phyloP scores from a whole-genome alignment of 1,140 invertebrate genomes.

The Cecropterus lyciades region DNA sequence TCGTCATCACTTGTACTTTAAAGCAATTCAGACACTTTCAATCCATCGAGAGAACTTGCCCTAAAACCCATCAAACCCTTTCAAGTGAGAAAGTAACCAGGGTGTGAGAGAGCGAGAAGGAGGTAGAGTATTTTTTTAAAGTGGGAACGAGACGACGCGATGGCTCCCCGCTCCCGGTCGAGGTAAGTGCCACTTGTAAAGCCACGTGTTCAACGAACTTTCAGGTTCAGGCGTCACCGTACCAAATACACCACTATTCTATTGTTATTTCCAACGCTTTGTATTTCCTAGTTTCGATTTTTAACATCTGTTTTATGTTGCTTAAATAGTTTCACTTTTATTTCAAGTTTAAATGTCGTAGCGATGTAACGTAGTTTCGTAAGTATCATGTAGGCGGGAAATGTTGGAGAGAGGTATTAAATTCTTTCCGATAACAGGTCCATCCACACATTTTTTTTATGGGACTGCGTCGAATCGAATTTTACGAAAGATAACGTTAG shows the following conservation, averaged over 20 bases:
- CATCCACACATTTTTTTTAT: neutral
- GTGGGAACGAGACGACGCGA: constrained; percentile 77
- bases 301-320: constrained; percentile 1
- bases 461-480: neutral
- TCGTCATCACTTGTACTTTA: neutral
- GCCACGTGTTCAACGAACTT: constrained; percentile 72
- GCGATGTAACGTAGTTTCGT: neutral
- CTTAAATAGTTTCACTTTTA: too few relatives aligned
- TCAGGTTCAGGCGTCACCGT: constrained; percentile 47
- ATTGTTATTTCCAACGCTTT: constrained; percentile 40
- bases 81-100: constrained; percentile 49
- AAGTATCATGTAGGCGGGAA: constrained; percentile 5
- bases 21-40: constrained; percentile 9
- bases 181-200: constrained; percentile 74
- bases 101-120: constrained; percentile 79
- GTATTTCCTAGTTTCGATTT: constrained; percentile 28
- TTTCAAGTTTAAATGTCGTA: too few relatives aligned
- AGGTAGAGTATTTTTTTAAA: constrained; percentile 65
- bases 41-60: constrained; percentile 13
- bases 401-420: neutral
- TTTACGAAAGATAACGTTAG: too few relatives aligned
- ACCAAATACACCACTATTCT: constrained; percentile 27
- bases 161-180: constrained; percentile 64
- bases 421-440: neutral
- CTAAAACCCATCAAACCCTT: constrained; percentile 22